phyloP scores from a whole-genome alignment of 2,113 vertebrate species.

The Hystrix brachyura region DNA sequence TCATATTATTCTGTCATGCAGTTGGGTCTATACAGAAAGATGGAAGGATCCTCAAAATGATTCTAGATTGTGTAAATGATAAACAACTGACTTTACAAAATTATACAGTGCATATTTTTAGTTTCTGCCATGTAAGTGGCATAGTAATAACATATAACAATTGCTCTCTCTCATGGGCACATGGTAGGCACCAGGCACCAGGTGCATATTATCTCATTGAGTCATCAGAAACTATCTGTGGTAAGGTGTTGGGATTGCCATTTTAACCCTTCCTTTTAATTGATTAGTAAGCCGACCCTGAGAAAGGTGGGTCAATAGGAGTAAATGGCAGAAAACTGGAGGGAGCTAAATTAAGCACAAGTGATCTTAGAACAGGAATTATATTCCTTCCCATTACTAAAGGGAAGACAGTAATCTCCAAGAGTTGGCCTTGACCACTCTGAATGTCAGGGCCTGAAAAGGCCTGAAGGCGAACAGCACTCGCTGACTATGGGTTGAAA shows the following conservation, averaged over 20 bases:
- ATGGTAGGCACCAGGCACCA: background rate
- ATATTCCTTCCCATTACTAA: background rate
- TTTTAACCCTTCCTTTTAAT: slow-evolving; percentile 49
- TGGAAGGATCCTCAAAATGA: background rate
- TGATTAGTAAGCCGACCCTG: background rate
- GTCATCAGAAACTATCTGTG: background rate
- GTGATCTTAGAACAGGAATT: slow-evolving; percentile 4
- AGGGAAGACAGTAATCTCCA: background rate
- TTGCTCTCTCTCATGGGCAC: background rate
- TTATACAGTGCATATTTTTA: background rate
- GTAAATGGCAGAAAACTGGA: background rate
- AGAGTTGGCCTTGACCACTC: background rate
- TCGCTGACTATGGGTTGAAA: background rate
- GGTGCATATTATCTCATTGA: slow-evolving; percentile 34
- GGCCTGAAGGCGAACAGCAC: background rate
- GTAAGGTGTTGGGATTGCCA: background rate
- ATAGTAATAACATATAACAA: background rate
- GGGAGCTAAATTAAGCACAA: background rate
- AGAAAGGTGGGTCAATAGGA: background rate
- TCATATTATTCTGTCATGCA: slow-evolving; percentile 16
- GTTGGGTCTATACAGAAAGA: background rate
- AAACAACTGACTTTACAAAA: slow-evolving; percentile 3
- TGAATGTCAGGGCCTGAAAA: background rate
- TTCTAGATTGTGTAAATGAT: background rate
- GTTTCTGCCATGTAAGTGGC: background rate